Conservation (phyloP, 2,888 invertebrate genomes). For the Zootermopsis nevadensis region DNA sequence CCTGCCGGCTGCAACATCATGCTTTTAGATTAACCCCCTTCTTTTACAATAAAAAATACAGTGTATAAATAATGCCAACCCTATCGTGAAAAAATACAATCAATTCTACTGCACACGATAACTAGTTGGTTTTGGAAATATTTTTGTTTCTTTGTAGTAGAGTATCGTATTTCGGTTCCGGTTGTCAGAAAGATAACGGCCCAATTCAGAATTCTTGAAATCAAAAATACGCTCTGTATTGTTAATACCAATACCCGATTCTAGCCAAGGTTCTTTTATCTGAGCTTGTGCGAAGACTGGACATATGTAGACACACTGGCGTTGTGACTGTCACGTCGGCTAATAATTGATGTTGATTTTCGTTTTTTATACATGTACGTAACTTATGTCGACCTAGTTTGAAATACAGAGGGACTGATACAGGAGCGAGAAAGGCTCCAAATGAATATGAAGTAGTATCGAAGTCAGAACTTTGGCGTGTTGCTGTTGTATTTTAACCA, state of each 20-base stretch:
- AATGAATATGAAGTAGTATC: too few relatives aligned
- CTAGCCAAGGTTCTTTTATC: too few relatives aligned
- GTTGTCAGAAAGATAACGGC: not conserved
- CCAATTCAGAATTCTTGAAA: not conserved
- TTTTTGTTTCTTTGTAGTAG: not conserved
- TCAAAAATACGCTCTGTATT: not conserved
- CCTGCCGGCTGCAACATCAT: slow-evolving; percentile 45
- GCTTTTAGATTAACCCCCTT: slow-evolving; percentile 48
- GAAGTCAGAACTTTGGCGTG: too few relatives aligned
- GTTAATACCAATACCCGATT: not conserved
- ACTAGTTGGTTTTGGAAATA: not conserved
- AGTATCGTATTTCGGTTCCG: not conserved
- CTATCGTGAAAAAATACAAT: slow-evolving; percentile 17
- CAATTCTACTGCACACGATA: slow-evolving; percentile 6
- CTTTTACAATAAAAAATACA: slow-evolving; percentile 10
- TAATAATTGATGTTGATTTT: too few relatives aligned
- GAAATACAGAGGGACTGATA: too few relatives aligned
- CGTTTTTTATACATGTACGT: too few relatives aligned
- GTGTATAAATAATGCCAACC: slow-evolving; percentile 15
- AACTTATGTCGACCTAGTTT: too few relatives aligned
- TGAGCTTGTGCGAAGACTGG: too few relatives aligned
- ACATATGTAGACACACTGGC: too few relatives aligned
- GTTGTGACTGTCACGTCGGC: too few relatives aligned
- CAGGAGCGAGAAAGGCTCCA: too few relatives aligned
- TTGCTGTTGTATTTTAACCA: too few relatives aligned